phyloP scores from a whole-genome alignment of 2,113 vertebrate species.

The Lepidothrix coronata region DNA sequence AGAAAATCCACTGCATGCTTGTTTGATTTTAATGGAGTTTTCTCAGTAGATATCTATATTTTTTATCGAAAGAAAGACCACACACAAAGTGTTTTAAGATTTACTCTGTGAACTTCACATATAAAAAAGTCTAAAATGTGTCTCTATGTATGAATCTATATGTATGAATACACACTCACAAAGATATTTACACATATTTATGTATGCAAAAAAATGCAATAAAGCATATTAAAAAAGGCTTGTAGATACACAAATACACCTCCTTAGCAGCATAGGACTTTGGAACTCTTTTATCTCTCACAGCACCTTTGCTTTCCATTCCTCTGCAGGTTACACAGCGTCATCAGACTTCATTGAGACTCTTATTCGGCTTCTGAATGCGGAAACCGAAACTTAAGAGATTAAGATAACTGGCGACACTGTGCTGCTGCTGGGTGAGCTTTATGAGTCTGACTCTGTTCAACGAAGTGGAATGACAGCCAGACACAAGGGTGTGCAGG shows the following conservation, averaged over 20 bases:
- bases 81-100: neutral
- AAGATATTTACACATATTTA: neutral
- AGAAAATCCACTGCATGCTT: neutral
- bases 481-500: neutral
- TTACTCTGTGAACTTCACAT: neutral
- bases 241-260: neutral
- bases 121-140: neutral
- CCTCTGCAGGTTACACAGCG: neutral
- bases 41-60: neutral
- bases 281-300: neutral
- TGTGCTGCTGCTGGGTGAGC: neutral
- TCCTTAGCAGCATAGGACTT: neutral
- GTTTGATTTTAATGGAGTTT: neutral
- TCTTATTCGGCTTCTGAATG: accelerated
- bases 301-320: neutral
- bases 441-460: neutral
- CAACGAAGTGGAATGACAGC: neutral
- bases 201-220: neutral
- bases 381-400: neutral
- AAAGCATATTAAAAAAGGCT: neutral
- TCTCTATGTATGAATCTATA: neutral
- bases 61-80: neutral
- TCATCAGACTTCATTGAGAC: neutral
- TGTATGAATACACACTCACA: neutral
- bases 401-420: neutral